Base-by-base conservation (phyloP, 1,140 invertebrate genomes). In the Dendroctonus ponderosae region DNA sequence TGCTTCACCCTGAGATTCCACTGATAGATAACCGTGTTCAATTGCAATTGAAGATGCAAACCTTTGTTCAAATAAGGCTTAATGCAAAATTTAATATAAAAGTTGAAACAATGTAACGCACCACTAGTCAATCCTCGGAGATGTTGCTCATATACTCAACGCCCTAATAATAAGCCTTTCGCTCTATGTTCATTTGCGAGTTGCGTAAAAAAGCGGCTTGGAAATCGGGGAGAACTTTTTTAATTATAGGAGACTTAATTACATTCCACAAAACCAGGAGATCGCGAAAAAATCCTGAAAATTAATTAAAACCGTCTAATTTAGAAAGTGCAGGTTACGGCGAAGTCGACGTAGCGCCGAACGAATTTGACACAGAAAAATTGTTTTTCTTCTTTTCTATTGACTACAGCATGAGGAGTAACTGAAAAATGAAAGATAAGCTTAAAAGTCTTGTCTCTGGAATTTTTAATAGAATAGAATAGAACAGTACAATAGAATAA, bases 231-330 rank as follows among this genome's bases (percentile, higher is more conserved):
- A 49, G 58, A 67, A 67, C 48, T 67, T 67, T 67, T 66, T 67
- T 67, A 67, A 67, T 67, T 67, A 67, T 59, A 52, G 51, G 57
- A 59, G 65, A 59, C 65, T 67, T 67, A 67, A 67, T 67, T 67
- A 59, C 57, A 67, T 67, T 67, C 65, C 65, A 52, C 44, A 37
- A 59, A 59, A 54, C 57, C 65, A 51, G 52, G 44, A 60, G 53
- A 65, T 42, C 56, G 64, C 64, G 65, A 59, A 67, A 66, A 67
- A 67, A 61, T 59, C 58, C 50, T 67, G 65, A 54, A 67, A 66
- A 61, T 67, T 67, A 67, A 67, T 67, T 61, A 61, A 59, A 53
- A 54, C 37, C 58, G 48, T 61, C 65, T 67, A 58, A 67, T 66
- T 66, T 51, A 38, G n/a, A 51, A 46, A 41, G 51, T 44, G 43